A percentile compares a stretch with the other conserved stretches of the same genome.
Evolutionary conservation across 2,888 invertebrate genomes (phyloP).

Genomic region (Phyllotreta striolata): DNA sequence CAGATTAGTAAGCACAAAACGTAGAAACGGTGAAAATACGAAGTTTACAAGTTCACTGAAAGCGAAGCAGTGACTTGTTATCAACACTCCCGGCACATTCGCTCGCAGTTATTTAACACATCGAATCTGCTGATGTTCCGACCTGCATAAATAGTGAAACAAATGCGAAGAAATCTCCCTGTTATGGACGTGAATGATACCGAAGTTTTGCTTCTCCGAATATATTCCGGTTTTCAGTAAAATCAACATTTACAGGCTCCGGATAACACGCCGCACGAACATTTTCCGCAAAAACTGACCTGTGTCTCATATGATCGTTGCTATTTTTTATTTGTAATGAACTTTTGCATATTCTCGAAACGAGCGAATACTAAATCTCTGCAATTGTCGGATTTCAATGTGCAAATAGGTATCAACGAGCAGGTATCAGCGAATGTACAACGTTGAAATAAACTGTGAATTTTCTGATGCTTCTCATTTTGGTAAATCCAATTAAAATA

Average conservation of each 20-base stretch:
- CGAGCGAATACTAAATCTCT: conserved; percentile 12
- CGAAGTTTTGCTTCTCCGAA: conserved; percentile 16
- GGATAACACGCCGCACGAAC: conserved; percentile 14
- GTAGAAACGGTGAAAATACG: conserved; percentile 10
- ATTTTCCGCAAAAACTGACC: conserved; percentile 16
- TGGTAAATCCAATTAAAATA: conserved; percentile 7
- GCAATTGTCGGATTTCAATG: conserved; percentile 14
- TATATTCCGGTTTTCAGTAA: conserved; percentile 26
- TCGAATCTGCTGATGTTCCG: conserved; percentile 3
- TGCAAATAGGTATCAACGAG: conserved; percentile 25
- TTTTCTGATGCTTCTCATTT: conserved; percentile 5
- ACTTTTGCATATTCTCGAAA: conserved; percentile 19
- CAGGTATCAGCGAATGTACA: conserved; percentile 16
- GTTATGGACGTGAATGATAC: conserved; percentile 6
- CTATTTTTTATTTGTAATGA: conserved; percentile 11
- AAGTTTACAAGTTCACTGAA: conserved; percentile 6
- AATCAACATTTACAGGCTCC: conserved; percentile 26
- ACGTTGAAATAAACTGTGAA: conserved; percentile 22
- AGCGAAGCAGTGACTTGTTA: conserved; percentile 4
- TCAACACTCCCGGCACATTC: conserved; percentile 11
- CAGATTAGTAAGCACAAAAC: conserved; percentile 15
- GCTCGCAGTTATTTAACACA: conserved; percentile 14
- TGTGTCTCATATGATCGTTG: conserved; percentile 5
- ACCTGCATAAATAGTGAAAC: conserved; percentile 22
- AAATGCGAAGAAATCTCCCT: conserved; percentile 13